Conservation (phyloP, 2,888 invertebrate genomes). For the Saturnia japonica region DNA sequence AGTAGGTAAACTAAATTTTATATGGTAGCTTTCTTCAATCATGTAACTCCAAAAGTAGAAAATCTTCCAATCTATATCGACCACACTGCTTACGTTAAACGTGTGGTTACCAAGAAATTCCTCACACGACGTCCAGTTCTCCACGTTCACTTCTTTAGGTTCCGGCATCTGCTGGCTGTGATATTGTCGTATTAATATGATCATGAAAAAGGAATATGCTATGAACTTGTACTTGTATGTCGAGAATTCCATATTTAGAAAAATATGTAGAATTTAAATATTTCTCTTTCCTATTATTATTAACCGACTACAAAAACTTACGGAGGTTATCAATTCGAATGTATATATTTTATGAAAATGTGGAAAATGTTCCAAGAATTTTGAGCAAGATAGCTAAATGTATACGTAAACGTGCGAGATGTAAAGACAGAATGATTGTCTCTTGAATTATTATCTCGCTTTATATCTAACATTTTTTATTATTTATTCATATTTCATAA, state of each 20-base stretch:
- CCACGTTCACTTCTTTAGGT: neutral
- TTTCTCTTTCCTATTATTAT: neutral
- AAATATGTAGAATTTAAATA: neutral
- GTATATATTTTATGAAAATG: conserved; percentile 1
- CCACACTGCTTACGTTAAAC: conserved; percentile 41
- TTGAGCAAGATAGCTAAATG: neutral
- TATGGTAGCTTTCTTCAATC: conserved; percentile 42
- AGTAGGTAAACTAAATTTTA: conserved; percentile 50
- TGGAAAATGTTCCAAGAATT: neutral
- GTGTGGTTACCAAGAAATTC: conserved; percentile 48
- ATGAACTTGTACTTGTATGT: neutral
- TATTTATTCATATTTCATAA: neutral
- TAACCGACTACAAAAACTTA: no score
- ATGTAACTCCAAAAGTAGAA: conserved; percentile 58
- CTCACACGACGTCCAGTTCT: conserved; percentile 57
- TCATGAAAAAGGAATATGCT: neutral
- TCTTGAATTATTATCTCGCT: neutral
- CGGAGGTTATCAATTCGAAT: no score
- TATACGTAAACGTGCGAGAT: neutral
- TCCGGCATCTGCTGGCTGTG: neutral
- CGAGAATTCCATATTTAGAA: neutral
- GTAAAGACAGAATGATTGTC: neutral
- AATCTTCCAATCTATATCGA: conserved; percentile 60
- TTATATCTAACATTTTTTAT: neutral
- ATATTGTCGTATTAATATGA: neutral